These are phyloP conservation scores for Pachydiplax longipennis DNA, from an alignment of 2,888 invertebrate species.

Conservation along the genomic window DNA sequence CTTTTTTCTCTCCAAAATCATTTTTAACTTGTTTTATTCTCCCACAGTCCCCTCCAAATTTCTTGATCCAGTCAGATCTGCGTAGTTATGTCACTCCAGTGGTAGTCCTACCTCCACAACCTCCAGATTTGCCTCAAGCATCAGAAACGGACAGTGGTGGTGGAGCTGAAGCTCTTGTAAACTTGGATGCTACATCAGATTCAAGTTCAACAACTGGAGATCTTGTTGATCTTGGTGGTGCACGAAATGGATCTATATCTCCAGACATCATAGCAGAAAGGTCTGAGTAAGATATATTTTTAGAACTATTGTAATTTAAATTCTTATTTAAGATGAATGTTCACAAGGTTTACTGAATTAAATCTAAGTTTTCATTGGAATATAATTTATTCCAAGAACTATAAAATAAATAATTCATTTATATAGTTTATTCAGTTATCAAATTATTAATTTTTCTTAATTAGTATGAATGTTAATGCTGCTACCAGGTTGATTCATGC, in stretches of 20 bases:
- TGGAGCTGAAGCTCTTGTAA: constrained; percentile 71
- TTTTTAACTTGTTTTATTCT: constrained; percentile 41
- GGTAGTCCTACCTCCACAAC: constrained; percentile 82
- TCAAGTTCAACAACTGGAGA: constrained; percentile 58
- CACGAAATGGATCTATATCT: constrained; percentile 57
- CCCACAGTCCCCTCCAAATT: constrained; percentile 87
- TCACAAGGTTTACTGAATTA: too few species aligned
- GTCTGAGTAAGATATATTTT: constrained; percentile 52
- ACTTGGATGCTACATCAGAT: constrained; percentile 68
- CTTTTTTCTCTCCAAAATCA: too few species aligned
- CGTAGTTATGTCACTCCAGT: constrained; percentile 94
- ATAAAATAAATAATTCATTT: too few species aligned
- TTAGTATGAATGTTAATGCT: too few species aligned
- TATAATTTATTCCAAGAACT: too few species aligned
- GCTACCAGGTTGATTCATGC: too few species aligned
- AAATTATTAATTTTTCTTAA: too few species aligned
- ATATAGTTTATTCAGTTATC: too few species aligned
- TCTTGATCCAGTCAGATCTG: constrained; percentile 89
- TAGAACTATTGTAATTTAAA: too few species aligned
- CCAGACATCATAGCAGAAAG: constrained; percentile 62
- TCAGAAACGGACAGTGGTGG: constrained; percentile 65
- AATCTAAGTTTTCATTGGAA: too few species aligned
- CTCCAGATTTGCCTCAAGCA: constrained; percentile 68
- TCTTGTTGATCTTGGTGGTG: constrained; percentile 55
- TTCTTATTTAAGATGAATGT: too few species aligned